These are phyloP conservation scores for Drosophila planitibia DNA, from an alignment of 2,888 invertebrate genomes.

Conservation along the genomic window DNA sequence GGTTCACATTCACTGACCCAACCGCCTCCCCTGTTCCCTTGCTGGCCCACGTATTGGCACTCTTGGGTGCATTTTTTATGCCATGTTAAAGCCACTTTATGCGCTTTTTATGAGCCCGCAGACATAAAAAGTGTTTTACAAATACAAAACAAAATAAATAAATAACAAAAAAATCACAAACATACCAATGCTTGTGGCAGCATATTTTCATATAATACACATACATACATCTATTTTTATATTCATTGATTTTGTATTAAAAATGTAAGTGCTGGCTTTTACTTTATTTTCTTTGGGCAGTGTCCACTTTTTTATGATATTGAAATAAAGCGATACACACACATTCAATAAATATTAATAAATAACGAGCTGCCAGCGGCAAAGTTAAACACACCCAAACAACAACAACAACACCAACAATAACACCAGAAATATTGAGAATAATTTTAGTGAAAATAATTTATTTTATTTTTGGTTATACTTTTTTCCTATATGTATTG, in stretches of 20 bases:
- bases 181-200: constrained; percentile 18
- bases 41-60: constrained; percentile 62
- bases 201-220: constrained; percentile 57
- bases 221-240: constrained; percentile 65
- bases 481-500: constrained; percentile 5
- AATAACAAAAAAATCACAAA: constrained; percentile 15
- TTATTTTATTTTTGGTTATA: constrained; percentile 32
- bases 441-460: constrained; percentile 68
- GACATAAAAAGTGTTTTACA: constrained; percentile 71
- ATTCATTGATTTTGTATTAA: constrained; percentile 81
- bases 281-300: constrained; percentile 57
- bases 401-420: constrained; percentile 4
- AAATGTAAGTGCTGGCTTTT: constrained; percentile 79
- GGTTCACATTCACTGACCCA: constrained; percentile 44
- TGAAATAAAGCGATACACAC: constrained; percentile 70
- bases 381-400: constrained; percentile 52
- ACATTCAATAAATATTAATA: constrained; percentile 74
- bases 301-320: constrained; percentile 68
- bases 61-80: constrained; percentile 78
- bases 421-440: constrained; percentile 37
- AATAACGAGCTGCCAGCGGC: constrained; percentile 62
- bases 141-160: constrained; percentile 9
- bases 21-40: not conserved
- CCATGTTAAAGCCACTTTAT: constrained; percentile 80
- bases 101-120: constrained; percentile 80